A percentile compares a stretch with the other conserved stretches of the same genome.
Conservation (phyloP, 2,797 vertebrate genomes). For the Premnoplex brunnescens region DNA sequence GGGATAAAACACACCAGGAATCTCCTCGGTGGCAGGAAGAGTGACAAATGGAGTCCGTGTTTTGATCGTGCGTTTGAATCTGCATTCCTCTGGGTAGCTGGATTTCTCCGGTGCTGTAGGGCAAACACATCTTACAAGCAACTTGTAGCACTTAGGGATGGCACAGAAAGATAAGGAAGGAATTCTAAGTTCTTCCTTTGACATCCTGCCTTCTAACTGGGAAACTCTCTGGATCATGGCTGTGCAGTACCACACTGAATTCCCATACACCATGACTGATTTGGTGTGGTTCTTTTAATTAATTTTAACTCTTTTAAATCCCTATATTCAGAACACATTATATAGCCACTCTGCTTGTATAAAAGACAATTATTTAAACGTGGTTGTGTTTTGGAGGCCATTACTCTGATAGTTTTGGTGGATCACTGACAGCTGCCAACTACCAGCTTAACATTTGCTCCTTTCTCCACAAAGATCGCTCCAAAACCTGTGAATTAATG, state of each 20-base stretch:
- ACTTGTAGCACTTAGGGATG: background rate
- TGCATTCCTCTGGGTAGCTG: background rate
- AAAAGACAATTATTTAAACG: background rate
- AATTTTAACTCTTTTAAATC: background rate
- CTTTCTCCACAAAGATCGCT: background rate
- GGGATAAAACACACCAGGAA: background rate
- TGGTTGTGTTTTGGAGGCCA: background rate
- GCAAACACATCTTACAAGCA: background rate
- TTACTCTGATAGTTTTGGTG: background rate
- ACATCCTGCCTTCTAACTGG: background rate
- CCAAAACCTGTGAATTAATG: background rate
- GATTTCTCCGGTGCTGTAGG: slow-evolving; percentile 39
- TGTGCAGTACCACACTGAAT: background rate
- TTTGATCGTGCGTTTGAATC: background rate
- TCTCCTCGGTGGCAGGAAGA: background rate
- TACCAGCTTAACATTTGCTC: background rate
- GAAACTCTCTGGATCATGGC: background rate
- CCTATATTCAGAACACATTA: background rate
- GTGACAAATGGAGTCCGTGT: slow-evolving; percentile 32
- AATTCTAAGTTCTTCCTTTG: background rate
- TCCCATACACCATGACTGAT: rapidly evolving
- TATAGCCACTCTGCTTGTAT: background rate
- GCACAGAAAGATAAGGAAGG: background rate
- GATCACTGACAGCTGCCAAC: background rate
- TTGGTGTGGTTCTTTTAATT: background rate